Evolutionary conservation across 2,113 vertebrate species (phyloP).

Genomic region (Corapipo altera): DNA sequence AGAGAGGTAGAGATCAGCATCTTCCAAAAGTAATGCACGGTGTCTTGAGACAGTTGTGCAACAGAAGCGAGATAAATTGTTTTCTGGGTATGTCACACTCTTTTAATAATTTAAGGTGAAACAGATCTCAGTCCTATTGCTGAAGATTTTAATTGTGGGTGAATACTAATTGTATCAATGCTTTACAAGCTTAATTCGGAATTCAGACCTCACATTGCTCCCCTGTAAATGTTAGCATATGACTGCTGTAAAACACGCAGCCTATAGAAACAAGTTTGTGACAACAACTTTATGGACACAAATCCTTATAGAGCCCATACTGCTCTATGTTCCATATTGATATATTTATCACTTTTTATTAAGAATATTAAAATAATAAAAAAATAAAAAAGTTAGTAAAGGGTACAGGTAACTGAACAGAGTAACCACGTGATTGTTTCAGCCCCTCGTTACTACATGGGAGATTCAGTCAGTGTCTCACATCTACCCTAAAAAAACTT

Average conservation of each 20-base stretch:
- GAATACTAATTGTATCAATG: not conserved
- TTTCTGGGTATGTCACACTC: not conserved
- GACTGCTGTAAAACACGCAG: not conserved
- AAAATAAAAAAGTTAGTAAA: not conserved
- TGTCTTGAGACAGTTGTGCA: not conserved
- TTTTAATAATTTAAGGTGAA: not conserved
- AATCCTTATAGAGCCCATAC: not conserved
- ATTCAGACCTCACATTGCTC: not conserved
- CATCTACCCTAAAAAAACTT: not conserved
- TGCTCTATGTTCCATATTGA: not conserved
- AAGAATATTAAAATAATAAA: not conserved
- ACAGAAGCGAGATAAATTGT: not conserved
- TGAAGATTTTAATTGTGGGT: not conserved
- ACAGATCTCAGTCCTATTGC: not conserved
- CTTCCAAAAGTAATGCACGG: not conserved
- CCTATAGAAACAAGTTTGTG: not conserved
- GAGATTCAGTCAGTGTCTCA: not conserved
- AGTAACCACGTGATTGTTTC: not conserved
- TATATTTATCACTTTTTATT: not conserved
- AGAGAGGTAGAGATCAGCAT: not conserved
- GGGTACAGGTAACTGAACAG: not conserved
- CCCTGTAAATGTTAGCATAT: not conserved
- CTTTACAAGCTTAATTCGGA: not conserved
- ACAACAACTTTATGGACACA: not conserved
- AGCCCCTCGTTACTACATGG: not conserved